These are phyloP conservation scores for Apamea monoglypha DNA, from an alignment of 2,888 invertebrate genomes.

Conservation along the genomic window DNA sequence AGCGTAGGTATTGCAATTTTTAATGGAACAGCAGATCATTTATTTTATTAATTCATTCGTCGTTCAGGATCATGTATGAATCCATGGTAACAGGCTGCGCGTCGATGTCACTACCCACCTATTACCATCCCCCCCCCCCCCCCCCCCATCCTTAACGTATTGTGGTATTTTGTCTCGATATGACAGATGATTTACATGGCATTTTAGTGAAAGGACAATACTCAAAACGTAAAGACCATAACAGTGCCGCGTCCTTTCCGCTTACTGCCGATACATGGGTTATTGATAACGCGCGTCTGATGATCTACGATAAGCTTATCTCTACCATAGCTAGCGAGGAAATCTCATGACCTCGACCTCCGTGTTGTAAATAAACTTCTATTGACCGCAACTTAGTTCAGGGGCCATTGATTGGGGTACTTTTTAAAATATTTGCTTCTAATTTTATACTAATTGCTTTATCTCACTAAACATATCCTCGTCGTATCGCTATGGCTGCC, in stretches of 20 bases:
- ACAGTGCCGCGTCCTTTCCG: background rate
- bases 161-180: background rate
- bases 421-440: constrained; percentile 28
- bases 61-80: background rate
- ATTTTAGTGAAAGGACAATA: background rate
- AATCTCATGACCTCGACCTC: constrained; percentile 37
- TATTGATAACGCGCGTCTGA: constrained; percentile 32
- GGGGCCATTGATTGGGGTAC: constrained; percentile 18
- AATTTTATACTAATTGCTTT: constrained; percentile 40
- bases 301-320: constrained; percentile 65
- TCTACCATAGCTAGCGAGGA: constrained; percentile 64
- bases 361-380: constrained; percentile 45
- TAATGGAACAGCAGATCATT: background rate
- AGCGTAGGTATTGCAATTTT: background rate
- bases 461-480: constrained; percentile 33
- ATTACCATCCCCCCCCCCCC: no score
- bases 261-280: background rate
- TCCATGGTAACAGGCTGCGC: background rate
- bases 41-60: background rate
- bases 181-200: background rate
- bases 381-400: constrained; percentile 26
- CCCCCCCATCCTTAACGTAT: no score
- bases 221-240: background rate
- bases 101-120: background rate
- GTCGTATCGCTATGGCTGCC: constrained; percentile 50